phyloP scores from a whole-genome alignment of 2,113 vertebrate genomes.

The Megaceryle maxima region DNA sequence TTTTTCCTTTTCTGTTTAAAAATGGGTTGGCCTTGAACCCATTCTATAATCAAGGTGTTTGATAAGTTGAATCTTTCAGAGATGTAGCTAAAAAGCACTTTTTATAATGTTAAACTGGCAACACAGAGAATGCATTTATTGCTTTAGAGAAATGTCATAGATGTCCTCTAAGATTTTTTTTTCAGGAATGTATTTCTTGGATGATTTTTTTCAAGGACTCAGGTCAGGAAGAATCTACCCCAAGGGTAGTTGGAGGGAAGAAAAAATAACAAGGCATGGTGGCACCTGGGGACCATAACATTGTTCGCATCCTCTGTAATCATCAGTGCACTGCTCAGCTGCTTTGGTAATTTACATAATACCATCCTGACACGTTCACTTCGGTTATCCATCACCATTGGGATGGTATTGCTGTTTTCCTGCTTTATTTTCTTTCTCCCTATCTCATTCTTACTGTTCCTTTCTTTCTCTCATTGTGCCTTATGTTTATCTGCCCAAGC shows the following conservation, averaged over 20 bases:
- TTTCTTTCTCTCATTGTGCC: slow-evolving; percentile 73
- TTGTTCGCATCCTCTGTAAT: slow-evolving; percentile 89
- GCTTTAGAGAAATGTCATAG: slow-evolving; percentile 79
- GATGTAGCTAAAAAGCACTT: slow-evolving; percentile 43
- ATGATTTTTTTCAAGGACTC: slow-evolving; percentile 77
- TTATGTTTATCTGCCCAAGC: slow-evolving; percentile 82
- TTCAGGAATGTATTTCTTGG: slow-evolving; percentile 67
- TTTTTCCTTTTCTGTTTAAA: background rate
- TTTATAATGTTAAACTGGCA: slow-evolving; percentile 37
- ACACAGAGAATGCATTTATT: slow-evolving; percentile 68
- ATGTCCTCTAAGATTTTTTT: slow-evolving; percentile 73
- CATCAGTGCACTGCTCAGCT: slow-evolving; percentile 89
- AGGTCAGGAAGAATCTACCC: slow-evolving; percentile 90
- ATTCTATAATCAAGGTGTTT: slow-evolving; percentile 38
- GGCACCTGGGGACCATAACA: slow-evolving; percentile 83
- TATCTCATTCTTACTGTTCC: slow-evolving; percentile 68
- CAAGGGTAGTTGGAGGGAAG: slow-evolving; percentile 87
- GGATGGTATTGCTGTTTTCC: slow-evolving; percentile 74
- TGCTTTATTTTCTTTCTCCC: slow-evolving; percentile 73
- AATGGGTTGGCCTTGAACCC: slow-evolving; percentile 4
- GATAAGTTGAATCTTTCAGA: slow-evolving; percentile 55
- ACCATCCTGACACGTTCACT: slow-evolving; percentile 87
- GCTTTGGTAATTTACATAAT: slow-evolving; percentile 94
- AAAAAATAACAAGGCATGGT: slow-evolving; percentile 87
- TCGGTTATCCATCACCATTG: slow-evolving; percentile 86